Conservation (phyloP, 2,797 vertebrate genomes). For the Gambusia yucatana region DNA sequence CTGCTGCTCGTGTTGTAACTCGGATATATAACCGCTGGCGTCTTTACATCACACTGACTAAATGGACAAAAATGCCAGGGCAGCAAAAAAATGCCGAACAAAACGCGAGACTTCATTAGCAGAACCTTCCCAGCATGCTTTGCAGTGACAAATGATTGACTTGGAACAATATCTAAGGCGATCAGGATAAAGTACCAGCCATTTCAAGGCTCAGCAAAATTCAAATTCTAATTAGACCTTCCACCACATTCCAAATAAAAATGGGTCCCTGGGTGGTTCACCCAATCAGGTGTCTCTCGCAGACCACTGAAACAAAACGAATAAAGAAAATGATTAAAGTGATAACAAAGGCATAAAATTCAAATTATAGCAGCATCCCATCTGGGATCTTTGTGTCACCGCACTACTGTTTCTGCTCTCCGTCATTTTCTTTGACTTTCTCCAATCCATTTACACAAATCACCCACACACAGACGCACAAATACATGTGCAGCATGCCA, state of each 20-base stretch:
- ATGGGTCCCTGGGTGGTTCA: slow-evolving; percentile 99
- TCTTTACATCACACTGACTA: slow-evolving; percentile 75
- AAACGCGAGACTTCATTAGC: slow-evolving; percentile 83
- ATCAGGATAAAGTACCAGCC: slow-evolving; percentile 99
- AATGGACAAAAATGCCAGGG: slow-evolving; percentile 83
- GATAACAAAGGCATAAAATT: slow-evolving; percentile 99
- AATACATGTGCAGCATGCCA: slow-evolving; percentile 64
- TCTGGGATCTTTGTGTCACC: slow-evolving; percentile 99
- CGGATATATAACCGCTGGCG: slow-evolving; percentile 72
- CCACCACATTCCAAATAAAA: slow-evolving; percentile 99
- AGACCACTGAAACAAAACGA: slow-evolving; percentile 98
- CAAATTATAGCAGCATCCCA: slow-evolving; percentile 99
- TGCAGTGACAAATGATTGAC: slow-evolving; percentile 99
- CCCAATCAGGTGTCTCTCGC: slow-evolving; percentile 98
- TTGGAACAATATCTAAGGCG: slow-evolving; percentile 99
- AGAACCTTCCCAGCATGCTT: slow-evolving; percentile 89
- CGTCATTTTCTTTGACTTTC: slow-evolving; percentile 54
- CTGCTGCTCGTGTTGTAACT: slow-evolving; percentile 64
- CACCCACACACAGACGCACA: slow-evolving; percentile 10
- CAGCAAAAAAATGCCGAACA: slow-evolving; percentile 79
- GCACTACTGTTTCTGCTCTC: slow-evolving; percentile 80
- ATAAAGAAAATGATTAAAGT: slow-evolving; percentile 99
- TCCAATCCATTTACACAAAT: slow-evolving; percentile 26
- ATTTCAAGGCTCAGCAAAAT: slow-evolving; percentile 99
- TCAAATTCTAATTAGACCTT: slow-evolving; percentile 99